Base-by-base conservation (phyloP, 2,888 invertebrate species). In the Orthosia gothica region DNA sequence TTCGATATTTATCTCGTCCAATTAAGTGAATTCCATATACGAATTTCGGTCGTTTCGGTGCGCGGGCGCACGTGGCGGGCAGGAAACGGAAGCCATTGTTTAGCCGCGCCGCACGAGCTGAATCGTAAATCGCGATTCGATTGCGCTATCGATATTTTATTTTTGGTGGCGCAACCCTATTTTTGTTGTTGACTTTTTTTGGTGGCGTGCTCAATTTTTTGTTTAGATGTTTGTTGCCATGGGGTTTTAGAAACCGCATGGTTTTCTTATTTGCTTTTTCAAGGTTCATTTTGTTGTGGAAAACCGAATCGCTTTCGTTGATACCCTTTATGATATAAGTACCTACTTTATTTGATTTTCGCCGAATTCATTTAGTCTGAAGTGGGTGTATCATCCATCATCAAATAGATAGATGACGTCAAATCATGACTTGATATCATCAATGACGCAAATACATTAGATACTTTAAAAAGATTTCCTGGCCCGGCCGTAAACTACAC, bases 81-180 rank as follows among this genome's bases (percentile, higher is more conserved):
- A 91, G 96, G 96, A 96, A 96, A 93, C 95, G 96, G 96, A 96
- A 94, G 92, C 88, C 91, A 92, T 93, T 94, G 94, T 94, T 93
- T 92, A 89, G 89, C 86, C 84, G 84, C 84, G 76, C 81, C 81
- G 85, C 91, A 90, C 89, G 87, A 87, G 88, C 85, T 84, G 92
- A 93, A 92, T 94, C 93, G 92, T 92, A 91, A 93, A 93, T 92
- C 91, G 91, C 86, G 84, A 84, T 87, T 89, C 87, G 80, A 80
- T 79, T 83, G 89, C 90, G 85, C 82, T 88, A 88, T 89, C 91
- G 89, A 88, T 88, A 87, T 82, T 79, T 64, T 83, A 74, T 76
- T 83, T 84, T 84, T 69, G 70, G 76, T 65, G 67, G 73, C 47
- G 75, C 85, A 79, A 69, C 81, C 76, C 83, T 76, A 79, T 70